Percentiles rank a stretch among this genome's conserved stretches.
phyloP scores from a whole-genome alignment of 2,113 vertebrate genomes.

The Herpailurus yagouaroundi region DNA sequence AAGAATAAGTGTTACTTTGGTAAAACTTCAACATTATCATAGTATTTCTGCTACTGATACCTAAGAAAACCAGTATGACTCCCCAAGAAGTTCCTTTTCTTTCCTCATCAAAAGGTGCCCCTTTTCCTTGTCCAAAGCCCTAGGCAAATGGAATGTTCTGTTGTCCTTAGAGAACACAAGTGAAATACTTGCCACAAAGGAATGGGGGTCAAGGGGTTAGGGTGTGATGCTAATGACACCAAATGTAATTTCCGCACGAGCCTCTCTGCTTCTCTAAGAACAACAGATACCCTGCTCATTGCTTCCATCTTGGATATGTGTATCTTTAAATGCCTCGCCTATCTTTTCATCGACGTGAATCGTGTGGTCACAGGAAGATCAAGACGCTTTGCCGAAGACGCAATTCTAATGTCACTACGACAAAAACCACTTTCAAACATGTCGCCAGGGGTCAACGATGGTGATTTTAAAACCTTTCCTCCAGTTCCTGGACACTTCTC shows the following conservation, averaged over 20 bases:
- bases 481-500: not conserved
- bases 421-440: not conserved
- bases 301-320: not conserved
- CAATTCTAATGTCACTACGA: not conserved
- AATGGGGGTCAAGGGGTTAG: not conserved
- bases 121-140: not conserved
- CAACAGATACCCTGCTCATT: not conserved
- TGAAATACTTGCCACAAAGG: not conserved
- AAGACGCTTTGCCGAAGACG: not conserved
- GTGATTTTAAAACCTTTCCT: not conserved
- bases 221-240: not conserved
- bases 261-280: not conserved
- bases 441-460: not conserved
- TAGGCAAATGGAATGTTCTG: not conserved
- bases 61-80: not conserved
- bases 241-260: not conserved
- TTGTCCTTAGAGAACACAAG: not conserved
- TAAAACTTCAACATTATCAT: not conserved
- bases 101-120: not conserved
- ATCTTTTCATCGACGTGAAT: not conserved
- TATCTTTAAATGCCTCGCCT: not conserved
- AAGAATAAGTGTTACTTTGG: not conserved
- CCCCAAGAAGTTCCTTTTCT: slow-evolving; percentile 25
- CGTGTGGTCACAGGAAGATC: not conserved
- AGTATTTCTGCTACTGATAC: not conserved